Evolutionary conservation across 2,113 vertebrate species (phyloP).

Genomic region (Antechinus stuartii): DNA sequence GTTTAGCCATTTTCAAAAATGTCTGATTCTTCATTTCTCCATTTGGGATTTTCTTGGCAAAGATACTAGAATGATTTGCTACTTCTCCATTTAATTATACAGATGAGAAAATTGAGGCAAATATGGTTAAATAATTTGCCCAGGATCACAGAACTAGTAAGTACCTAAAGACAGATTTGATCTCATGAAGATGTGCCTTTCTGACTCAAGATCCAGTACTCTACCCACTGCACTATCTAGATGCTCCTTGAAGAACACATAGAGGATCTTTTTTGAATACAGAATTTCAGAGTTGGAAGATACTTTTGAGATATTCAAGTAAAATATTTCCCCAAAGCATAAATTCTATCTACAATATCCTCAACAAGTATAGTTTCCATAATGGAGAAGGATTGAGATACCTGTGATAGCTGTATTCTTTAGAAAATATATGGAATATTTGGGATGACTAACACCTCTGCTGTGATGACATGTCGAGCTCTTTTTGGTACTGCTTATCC

Average conservation of each 20-base stretch:
- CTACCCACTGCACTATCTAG: neutral
- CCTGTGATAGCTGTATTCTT: neutral
- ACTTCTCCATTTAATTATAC: neutral
- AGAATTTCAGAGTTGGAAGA: neutral
- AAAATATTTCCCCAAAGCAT: neutral
- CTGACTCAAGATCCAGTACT: neutral
- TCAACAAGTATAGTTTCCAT: neutral
- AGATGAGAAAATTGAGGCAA: neutral
- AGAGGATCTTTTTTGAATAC: neutral
- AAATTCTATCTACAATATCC: neutral
- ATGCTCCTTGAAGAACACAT: neutral
- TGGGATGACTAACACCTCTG: neutral
- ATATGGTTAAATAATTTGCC: neutral
- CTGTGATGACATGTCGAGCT: neutral
- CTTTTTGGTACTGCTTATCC: neutral
- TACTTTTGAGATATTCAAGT: neutral
- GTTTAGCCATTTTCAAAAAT: neutral
- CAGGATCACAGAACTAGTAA: neutral
- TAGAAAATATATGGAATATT: neutral
- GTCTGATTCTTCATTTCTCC: neutral
- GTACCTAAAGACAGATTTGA: neutral
- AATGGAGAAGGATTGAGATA: neutral
- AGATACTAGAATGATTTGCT: neutral
- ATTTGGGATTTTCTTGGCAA: neutral
- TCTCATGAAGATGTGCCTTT: neutral